Evolutionary conservation across 2,113 vertebrate species (phyloP).

Genomic region (Odocoileus virginianus): DNA sequence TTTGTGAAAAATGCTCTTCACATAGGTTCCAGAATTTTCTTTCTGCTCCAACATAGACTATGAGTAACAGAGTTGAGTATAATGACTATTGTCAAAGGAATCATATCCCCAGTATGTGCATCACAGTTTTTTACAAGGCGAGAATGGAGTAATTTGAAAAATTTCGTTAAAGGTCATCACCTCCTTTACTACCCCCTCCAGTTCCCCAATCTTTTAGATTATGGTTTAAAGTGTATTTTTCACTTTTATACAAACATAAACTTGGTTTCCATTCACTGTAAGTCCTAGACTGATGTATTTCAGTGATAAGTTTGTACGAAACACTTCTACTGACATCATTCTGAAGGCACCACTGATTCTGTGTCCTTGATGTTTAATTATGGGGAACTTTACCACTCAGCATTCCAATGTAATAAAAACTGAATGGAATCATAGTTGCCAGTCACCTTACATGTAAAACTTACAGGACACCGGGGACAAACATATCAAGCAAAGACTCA

Average conservation of each 20-base stretch:
- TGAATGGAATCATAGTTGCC: neutral
- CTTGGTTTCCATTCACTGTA: neutral
- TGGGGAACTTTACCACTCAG: neutral
- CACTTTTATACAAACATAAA: neutral
- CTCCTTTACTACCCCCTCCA: neutral
- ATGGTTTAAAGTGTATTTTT: neutral
- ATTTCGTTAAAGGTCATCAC: neutral
- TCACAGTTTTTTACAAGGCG: neutral
- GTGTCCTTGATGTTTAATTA: neutral
- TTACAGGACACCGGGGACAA: neutral
- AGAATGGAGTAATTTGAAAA: conserved; percentile 37
- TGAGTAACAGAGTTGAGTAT: neutral
- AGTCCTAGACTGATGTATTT: neutral
- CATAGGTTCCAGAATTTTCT: neutral
- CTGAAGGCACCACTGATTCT: conserved; percentile 13
- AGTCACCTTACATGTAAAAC: neutral
- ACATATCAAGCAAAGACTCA: neutral
- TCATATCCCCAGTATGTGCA: neutral
- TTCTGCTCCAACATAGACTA: neutral
- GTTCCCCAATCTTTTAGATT: neutral
- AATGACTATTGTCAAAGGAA: neutral
- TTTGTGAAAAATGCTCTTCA: neutral
- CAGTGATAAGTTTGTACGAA: neutral
- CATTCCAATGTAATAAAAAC: conserved; percentile 11
- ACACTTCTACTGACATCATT: neutral